Base-by-base conservation (phyloP, 1,140 invertebrate genomes). In the Temnothorax nylanderi region DNA sequence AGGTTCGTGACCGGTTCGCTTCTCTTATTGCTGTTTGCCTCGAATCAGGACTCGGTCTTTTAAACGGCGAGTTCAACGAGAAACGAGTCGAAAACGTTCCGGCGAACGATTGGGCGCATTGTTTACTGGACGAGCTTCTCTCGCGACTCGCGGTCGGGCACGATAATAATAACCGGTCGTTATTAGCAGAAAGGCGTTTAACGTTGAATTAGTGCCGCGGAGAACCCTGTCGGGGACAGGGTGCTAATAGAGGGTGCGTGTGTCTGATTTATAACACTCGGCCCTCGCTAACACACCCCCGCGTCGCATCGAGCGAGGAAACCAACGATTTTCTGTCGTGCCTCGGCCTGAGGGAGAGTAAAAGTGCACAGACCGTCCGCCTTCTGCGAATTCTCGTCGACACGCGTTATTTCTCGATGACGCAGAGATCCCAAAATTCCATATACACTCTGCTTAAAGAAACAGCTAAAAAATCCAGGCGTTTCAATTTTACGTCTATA, bases 191-290 rank as follows among this genome's bases (percentile, higher is more conserved):
- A 93, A 92, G 89, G 90, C 89, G 88, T 92, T 94, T 91, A 93
- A 91, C 89, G 89, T 93, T 93, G 91, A 94, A 93, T 94, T 93
- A 94, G 91, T 88, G 90, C 85, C 77, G 84, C 82, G 76, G 89
- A 87, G 87, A 92, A 78, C 91, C n/a, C 80, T 94, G 93, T 85
- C 86, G 85, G 87, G 89, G 92, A 93, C 93, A 93, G 91, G 90
- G 91, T 89, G 91, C 91, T 94, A 93, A 94, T 93, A 93, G 92
- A 92, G 92, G 92, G 92, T 92, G 92, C 92, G 92, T 94, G 93
- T 92, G 88, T 90, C 87, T 94, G 93, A 94, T 94, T 93, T 93
- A 94, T 94, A 91, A 93, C 90, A 90, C 71, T 88, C 76, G 74
- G 88, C 77, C 82, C 81, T 75, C 88, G 85, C 60, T 2, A 89